Conservation (phyloP, 2,113 vertebrate species). For the Telmatochromis brichardi region DNA sequence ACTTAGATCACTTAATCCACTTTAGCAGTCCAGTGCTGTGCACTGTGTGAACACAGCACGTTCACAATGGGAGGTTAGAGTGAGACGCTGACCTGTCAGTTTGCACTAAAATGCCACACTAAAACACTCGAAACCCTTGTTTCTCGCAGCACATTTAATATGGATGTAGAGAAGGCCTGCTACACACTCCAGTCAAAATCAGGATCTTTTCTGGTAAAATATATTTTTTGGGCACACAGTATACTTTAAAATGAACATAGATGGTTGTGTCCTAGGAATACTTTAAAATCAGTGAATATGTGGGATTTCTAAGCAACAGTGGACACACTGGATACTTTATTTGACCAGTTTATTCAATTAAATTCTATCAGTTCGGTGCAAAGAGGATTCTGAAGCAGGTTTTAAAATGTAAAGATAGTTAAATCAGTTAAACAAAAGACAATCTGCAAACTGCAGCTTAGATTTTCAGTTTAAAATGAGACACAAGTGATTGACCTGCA, state of each 20-base stretch:
- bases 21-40: slow-evolving; percentile 24
- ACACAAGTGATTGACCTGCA: not conserved
- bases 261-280: fast-evolving
- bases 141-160: not conserved
- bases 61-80: slow-evolving; percentile 27
- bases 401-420: not conserved
- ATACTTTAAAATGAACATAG: not conserved
- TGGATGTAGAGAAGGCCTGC: not conserved
- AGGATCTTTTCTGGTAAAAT: not conserved
- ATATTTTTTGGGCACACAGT: not conserved
- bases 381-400: not conserved
- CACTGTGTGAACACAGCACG: slow-evolving; percentile 14
- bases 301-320: not conserved
- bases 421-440: not conserved
- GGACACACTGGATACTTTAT: not conserved
- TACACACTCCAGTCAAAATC: not conserved
- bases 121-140: slow-evolving; percentile 1
- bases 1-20: slow-evolving; percentile 61
- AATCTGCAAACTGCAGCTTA: not conserved
- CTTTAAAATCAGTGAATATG: not conserved
- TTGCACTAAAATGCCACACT: slow-evolving; percentile 29
- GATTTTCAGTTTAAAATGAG: not conserved
- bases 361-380: not conserved
- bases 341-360: not conserved
- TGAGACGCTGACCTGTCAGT: slow-evolving; percentile 29